phyloP scores from a whole-genome alignment of 2,888 invertebrate species.

The Venustoraphidia nigricollis region DNA sequence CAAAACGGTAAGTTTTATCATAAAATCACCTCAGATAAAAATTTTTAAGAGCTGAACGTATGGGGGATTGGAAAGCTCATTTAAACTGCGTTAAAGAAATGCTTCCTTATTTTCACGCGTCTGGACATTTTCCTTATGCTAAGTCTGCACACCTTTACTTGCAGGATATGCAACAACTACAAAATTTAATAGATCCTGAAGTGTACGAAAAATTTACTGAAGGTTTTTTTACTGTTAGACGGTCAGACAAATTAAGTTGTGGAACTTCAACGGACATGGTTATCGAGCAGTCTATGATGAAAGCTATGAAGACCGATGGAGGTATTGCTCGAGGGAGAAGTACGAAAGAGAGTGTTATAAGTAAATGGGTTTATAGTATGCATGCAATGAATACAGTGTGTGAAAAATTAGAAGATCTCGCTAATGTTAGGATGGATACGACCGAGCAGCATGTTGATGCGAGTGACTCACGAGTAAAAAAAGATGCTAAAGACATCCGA shows the following conservation, averaged over 20 bases:
- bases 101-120: slow-evolving; percentile 23
- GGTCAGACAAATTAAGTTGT: slow-evolving; percentile 23
- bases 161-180: too few species aligned
- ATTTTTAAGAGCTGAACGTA: slow-evolving; percentile 23
- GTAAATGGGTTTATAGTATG: slow-evolving; percentile 22
- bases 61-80: slow-evolving; percentile 24
- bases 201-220: too few species aligned
- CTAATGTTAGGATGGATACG: slow-evolving; percentile 15
- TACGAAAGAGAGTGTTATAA: slow-evolving; percentile 21
- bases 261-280: slow-evolving; percentile 24
- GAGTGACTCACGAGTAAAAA: slow-evolving; percentile 20
- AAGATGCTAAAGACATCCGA: slow-evolving; percentile 13
- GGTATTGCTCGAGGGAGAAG: slow-evolving; percentile 24
- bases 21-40: too few species aligned
- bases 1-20: too few species aligned
- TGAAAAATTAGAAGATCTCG: slow-evolving; percentile 4
- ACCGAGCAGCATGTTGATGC: slow-evolving; percentile 24
- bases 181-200: too few species aligned
- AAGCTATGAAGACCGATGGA: slow-evolving; percentile 23
- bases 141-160: too few species aligned
- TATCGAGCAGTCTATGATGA: slow-evolving; percentile 19
- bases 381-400: slow-evolving; percentile 17
- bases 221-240: slow-evolving; percentile 15
- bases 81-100: slow-evolving; percentile 21
- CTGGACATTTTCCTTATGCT: too few species aligned